Percentiles rank a stretch among this genome's conserved stretches.
Conservation (phyloP, 30 jellyfish, hydroid and myxozoan genomes). For the Aurelia sp. region DNA sequence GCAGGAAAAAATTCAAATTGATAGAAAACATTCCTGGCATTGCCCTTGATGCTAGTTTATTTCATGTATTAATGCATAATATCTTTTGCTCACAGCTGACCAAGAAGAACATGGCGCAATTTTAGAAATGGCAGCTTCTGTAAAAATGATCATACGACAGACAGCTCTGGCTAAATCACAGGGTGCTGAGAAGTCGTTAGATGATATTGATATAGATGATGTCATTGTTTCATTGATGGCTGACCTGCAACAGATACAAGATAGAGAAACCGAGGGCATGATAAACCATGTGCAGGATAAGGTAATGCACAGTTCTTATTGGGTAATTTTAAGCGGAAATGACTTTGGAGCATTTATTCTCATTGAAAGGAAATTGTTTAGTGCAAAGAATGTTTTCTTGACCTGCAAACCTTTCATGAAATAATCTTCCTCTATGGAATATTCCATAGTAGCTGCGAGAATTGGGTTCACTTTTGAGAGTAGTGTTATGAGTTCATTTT, state of each 20-base stretch:
- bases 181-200: constrained; percentile 17
- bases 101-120: constrained; percentile 96
- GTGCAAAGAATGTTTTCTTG: too few species aligned
- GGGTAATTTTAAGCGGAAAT: too few species aligned
- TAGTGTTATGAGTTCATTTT: too few species aligned
- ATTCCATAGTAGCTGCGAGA: too few species aligned
- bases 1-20: too few species aligned
- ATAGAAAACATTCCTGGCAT: too few species aligned
- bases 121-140: constrained; percentile 95
- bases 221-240: constrained; percentile 81
- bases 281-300: constrained; percentile 51
- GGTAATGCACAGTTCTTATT: constrained; percentile 21
- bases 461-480: too few species aligned
- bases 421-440: too few species aligned
- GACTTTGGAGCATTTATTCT: too few species aligned
- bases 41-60: too few species aligned
- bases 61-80: not conserved
- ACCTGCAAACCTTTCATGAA: too few species aligned
- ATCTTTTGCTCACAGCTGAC: constrained; percentile 61
- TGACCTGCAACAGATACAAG: constrained; percentile 92
- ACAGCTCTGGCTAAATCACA: constrained; percentile 14
- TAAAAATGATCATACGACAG: constrained; percentile 70
- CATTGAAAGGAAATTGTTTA: too few species aligned
- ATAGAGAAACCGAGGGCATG: constrained; percentile 60
- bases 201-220: constrained; percentile 51